Conservation (phyloP, 2,113 vertebrate species). For the Cebus imitator region DNA sequence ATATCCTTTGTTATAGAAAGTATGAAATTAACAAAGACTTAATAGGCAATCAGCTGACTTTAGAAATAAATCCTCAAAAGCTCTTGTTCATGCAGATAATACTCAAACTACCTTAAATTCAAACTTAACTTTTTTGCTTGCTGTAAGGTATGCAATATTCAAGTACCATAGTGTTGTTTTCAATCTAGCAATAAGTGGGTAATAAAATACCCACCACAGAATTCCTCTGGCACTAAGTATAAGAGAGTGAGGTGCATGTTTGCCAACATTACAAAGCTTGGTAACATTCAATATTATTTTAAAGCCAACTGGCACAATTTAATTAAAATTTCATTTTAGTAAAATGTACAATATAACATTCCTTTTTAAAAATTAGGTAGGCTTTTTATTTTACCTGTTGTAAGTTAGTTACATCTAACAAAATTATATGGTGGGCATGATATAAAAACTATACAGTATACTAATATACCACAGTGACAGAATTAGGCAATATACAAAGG, state of each 20-base stretch:
- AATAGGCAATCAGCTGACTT: constrained; percentile 25
- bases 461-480: constrained; percentile 68
- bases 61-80: constrained; percentile 67
- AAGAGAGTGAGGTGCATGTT: constrained; percentile 67
- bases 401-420: constrained; percentile 78
- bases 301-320: constrained; percentile 59
- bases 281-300: constrained; percentile 67
- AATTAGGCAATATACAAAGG: constrained; percentile 78
- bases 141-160: constrained; percentile 82
- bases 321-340: constrained; percentile 65
- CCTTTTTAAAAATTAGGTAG: constrained; percentile 77
- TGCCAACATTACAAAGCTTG: constrained; percentile 52
- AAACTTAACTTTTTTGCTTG: constrained; percentile 74
- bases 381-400: constrained; percentile 77
- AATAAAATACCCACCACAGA: constrained; percentile 77
- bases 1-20: constrained; percentile 4
- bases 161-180: constrained; percentile 80
- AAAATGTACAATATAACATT: constrained; percentile 59
- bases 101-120: constrained; percentile 66
- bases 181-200: constrained; percentile 73
- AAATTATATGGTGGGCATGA: constrained; percentile 74
- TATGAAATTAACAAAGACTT: background rate
- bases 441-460: constrained; percentile 78
- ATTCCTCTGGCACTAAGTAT: constrained; percentile 48
- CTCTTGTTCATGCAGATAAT: constrained; percentile 68